These are phyloP conservation scores for Mus caroli DNA, from an alignment of 2,797 vertebrate genomes.

Conservation along the genomic window DNA sequence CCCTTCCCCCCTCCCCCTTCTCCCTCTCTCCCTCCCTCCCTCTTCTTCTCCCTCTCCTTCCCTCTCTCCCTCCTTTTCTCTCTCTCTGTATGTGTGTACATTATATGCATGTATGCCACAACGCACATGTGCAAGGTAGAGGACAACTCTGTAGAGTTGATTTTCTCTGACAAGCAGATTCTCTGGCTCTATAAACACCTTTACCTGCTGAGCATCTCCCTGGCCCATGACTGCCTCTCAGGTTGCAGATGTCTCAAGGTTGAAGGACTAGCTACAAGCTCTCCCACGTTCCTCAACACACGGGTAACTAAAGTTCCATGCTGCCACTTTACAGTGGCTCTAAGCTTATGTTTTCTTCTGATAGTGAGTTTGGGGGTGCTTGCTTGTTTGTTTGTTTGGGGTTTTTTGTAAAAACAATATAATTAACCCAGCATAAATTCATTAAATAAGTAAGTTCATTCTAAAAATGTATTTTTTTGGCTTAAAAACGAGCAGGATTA, in stretches of 20 bases:
- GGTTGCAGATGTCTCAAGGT: not conserved
- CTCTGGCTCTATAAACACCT: not conserved
- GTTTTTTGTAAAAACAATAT: slow-evolving; percentile 10
- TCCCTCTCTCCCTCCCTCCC: too few species aligned
- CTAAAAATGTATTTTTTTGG: slow-evolving; percentile 47
- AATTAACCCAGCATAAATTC: not conserved
- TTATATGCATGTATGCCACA: not conserved
- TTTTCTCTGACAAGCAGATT: not conserved
- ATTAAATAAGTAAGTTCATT: slow-evolving; percentile 41
- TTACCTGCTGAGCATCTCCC: not conserved
- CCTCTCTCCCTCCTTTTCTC: too few species aligned
- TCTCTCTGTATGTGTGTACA: not conserved
- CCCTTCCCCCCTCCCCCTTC: too few species aligned
- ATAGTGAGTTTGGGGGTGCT: not conserved
- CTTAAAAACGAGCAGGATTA: slow-evolving; percentile 51
- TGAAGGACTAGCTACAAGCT: not conserved
- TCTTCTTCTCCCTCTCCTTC: too few species aligned
- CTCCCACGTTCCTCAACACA: not conserved
- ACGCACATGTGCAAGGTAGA: not conserved
- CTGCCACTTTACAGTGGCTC: not conserved
- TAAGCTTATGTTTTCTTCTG: slow-evolving; percentile 8
- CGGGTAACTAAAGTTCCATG: not conserved
- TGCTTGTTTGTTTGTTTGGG: too few species aligned
- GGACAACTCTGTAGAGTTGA: not conserved
- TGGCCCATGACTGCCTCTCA: not conserved